Evolutionary conservation across 1,140 invertebrate genomes (phyloP), one percentile per base, ranked within the genome.

Genomic region (Anastatus disparis): DNA sequence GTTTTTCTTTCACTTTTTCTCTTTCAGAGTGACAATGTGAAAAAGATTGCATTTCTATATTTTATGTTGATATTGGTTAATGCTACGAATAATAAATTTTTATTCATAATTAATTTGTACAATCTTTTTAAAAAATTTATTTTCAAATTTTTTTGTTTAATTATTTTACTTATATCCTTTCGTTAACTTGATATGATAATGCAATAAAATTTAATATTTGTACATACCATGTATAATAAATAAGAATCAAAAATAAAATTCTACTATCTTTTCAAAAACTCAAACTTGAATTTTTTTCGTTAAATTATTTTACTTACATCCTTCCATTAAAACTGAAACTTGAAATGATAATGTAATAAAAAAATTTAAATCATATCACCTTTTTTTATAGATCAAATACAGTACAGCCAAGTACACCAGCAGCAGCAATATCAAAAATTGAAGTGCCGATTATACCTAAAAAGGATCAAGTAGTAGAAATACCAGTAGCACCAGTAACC

Each of bases 401-500:
- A 59, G 63, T 70, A 35, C 56, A 74, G 59, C 38, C 56, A 40
- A 56, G 27, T 29, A 26, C 53, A 40, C 52, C 61, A 4, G 12
- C 73, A 10, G 44, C 46, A 26, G 15, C 62, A 31, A 26, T 61
- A 31, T 10, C 52, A 20, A 70, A 62, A 35, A 26, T 69, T n/a
- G 69, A 59, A 7, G 8, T 50, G 8, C 62, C 35, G 15, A 40
- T 61, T 9, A 59, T 40, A 81, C n/a, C 84, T 10, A 87, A 22
- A 48, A 68, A 58, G 17, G 67, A 70, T n/a, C n/a, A 10, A 0
- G 35, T 59, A 0, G 9, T 40, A 7, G 66, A 69, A 0, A 53
- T 71, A 15, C 42, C 75, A 7, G 44, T 72, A 2, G 50, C 77
- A 31, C 72, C 70, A 12, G 24, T 1, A 70, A 73, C 2, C 63